Evolutionary conservation across 2,797 vertebrate genomes (phyloP), one percentile per base, ranked within the genome.

Genomic region (Intellagama lesueurii): DNA sequence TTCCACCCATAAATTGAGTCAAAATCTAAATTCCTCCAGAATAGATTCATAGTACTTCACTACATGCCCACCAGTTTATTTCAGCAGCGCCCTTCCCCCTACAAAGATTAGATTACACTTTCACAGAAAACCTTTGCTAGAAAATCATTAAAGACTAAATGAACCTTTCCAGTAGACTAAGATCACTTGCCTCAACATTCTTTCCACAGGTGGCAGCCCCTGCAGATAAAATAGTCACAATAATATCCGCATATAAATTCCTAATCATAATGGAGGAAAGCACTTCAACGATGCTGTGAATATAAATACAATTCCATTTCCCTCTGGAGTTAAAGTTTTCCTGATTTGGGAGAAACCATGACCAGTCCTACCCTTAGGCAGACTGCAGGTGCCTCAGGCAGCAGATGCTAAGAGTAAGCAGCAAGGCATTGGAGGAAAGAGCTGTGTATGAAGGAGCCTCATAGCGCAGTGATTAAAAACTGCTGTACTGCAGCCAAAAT

Each of bases 41-140:
- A 91, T 91, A 81, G 88, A 76, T 93, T 95, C 88, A 91, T 73
- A 0, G 44, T 94, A 93, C 77, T 94, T 95, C 92, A 90, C 93
- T 95, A 97, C 93, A 94, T 91, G 91, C 83, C 92, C 87, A 60
- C 72, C 84, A 83, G 86, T 94, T 97, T 96, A 85, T 93, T 95
- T 94, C 95, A 91, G 91, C 92, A 92, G 95, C 96, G 96, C 94
- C 92, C 93, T 94, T 95, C 96, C 96, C 96, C 94, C 95, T 94
- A 88, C 89, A 93, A 87, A 89, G 90, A 86, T 56, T 91, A 60
- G 89, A 88, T 47, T 92, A 92, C 0, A 16, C 40, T 52, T 93
- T 94, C 90, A 91, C 92, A 90, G 91, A 89, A 91, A 96, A 93
- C 3, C 1, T 92, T 88, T 92, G 90, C 85, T 32, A 87, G 92